Evolutionary conservation across 1,140 invertebrate species (phyloP).

Genomic region (Zaprionus nigranus): DNA sequence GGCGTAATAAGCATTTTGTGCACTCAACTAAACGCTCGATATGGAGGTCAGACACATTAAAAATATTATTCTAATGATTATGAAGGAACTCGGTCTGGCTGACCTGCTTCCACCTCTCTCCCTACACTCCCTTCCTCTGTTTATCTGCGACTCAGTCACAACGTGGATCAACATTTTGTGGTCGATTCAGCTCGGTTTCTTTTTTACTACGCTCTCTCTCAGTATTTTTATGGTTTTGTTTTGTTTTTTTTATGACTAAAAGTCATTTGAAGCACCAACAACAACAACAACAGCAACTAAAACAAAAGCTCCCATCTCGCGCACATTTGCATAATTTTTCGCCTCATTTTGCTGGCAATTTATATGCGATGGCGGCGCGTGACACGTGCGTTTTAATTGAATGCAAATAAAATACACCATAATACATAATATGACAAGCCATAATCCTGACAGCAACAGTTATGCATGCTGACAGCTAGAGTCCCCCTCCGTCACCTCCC

Average conservation of each 20-base stretch:
- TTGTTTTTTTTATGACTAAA: slow-evolving; percentile 20
- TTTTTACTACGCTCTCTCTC: background rate
- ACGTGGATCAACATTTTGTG: background rate
- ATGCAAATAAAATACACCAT: slow-evolving; percentile 80
- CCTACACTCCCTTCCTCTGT: background rate
- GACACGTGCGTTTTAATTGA: slow-evolving; percentile 81
- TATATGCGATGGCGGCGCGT: slow-evolving; percentile 67
- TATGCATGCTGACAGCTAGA: slow-evolving; percentile 73
- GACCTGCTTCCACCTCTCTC: background rate
- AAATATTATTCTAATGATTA: slow-evolving; percentile 67
- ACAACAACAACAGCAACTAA: slow-evolving; percentile 15
- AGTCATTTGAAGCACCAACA: slow-evolving; percentile 50
- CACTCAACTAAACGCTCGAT: slow-evolving; percentile 46
- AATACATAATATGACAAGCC: slow-evolving; percentile 79
- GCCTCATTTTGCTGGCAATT: slow-evolving; percentile 78
- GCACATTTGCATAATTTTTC: slow-evolving; percentile 71
- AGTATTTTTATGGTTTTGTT: background rate
- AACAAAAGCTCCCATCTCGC: slow-evolving; percentile 29
- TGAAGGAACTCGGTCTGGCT: slow-evolving; percentile 14
- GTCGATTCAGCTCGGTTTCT: background rate
- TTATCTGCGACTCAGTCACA: background rate
- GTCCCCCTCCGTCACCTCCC: background rate
- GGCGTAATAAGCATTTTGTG: slow-evolving; percentile 74
- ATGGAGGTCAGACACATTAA: slow-evolving; percentile 70
- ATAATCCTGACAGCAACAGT: slow-evolving; percentile 80